These are phyloP conservation scores for Peromyscus aztecus DNA, from an alignment of 2,797 vertebrate species.

Conservation along the genomic window DNA sequence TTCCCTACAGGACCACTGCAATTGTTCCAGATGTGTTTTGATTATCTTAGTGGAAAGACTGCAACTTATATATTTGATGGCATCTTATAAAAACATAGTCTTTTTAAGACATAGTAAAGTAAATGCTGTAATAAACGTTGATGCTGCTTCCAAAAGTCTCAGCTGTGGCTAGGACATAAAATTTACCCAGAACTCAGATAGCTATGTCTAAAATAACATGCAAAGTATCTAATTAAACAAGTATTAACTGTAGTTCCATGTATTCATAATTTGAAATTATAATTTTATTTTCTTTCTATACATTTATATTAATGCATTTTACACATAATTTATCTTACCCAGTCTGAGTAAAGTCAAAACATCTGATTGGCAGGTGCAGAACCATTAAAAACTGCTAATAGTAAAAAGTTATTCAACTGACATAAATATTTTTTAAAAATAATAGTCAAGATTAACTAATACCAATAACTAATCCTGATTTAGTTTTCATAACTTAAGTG, in stretches of 20 bases:
- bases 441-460: conserved; percentile 32
- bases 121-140: conserved; percentile 5
- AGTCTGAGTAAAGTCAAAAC: conserved; percentile 50
- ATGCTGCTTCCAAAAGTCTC: conserved; percentile 14
- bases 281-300: conserved; percentile 54
- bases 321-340: conserved; percentile 36
- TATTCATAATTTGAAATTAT: conserved; percentile 34
- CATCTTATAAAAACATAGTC: neutral
- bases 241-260: conserved; percentile 32
- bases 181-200: conserved; percentile 24
- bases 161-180: neutral
- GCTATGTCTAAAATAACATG: conserved; percentile 36
- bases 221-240: conserved; percentile 54
- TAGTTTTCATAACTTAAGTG: conserved; percentile 54
- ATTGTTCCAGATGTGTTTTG: neutral
- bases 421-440: conserved; percentile 53
- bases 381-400: conserved; percentile 31
- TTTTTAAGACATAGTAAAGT: conserved; percentile 11
- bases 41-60: conserved; percentile 34
- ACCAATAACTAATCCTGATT: conserved; percentile 45
- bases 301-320: conserved; percentile 28
- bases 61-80: neutral
- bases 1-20: neutral
- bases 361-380: neutral
- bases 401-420: conserved; percentile 38